Base-by-base conservation (phyloP, 2,888 invertebrate genomes). In the Steinernema carpocapsae region DNA sequence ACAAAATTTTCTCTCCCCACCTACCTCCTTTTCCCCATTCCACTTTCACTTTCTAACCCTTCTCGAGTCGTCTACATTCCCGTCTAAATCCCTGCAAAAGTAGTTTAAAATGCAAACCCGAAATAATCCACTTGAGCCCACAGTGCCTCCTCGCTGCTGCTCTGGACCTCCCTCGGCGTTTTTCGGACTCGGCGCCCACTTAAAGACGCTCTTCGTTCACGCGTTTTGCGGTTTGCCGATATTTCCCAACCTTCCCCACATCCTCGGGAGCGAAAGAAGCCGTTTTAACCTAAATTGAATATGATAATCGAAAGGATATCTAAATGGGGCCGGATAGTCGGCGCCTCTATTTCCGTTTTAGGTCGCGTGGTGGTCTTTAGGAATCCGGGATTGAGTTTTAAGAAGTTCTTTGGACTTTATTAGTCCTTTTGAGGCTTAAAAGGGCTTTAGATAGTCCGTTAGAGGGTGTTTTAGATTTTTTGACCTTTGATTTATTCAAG, bases 101-200 rank as follows among this genome's bases (percentile, higher is more conserved):
- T 32, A 29, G 64, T 64, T 64, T 64, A 64, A 64, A 64, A 64
- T 64, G 64, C 64, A 64, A 64, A 64, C 64, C 64, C 64, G 64
- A 64, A 64, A 64, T 64, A 64, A 64, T 64, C 64, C 64, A 64
- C 64, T 64, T 64, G 64, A 64, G 64, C 64, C 32, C 26, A 14
- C 37, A 10, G 4, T 37, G 37, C 37, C 37, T 37, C 37, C 37
- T 10, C 37, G 4, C 17, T n/a, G 3, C 48, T 14, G 4, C 17
- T 1, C 29, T 32, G 64, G 64, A 64, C 64, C 64, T 32, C 64
- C 64, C 64, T 64, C 64, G 32, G 26, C 64, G 64, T 64, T 64
- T 64, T 64, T 64, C 64, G 14, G 17, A 3, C 29, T 32, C 64
- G 64, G 17, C 37, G 64, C 64, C 64, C 64, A 64, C 64, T 64